These are phyloP conservation scores for Criorhina ranunculi DNA, from an alignment of 2,888 invertebrate genomes.

Conservation along the genomic window DNA sequence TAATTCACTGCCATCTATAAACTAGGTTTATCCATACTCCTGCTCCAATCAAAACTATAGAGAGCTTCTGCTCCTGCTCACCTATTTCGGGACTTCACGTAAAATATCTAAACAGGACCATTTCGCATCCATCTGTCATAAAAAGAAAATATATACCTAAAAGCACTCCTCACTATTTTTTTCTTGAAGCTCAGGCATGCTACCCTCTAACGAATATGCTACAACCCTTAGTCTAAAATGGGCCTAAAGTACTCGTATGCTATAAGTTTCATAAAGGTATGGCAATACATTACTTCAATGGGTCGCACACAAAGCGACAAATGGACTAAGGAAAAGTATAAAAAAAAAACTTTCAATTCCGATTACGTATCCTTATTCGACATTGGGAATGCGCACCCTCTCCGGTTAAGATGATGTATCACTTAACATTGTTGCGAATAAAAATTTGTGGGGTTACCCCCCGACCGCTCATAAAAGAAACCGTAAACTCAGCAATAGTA, in stretches of 20 bases:
- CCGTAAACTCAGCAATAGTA: conserved; percentile 49
- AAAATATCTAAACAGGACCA: neutral
- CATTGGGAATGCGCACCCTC: conserved; percentile 17
- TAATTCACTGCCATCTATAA: neutral
- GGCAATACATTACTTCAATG: neutral
- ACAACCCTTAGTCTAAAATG: neutral
- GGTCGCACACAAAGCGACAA: conserved; percentile 12
- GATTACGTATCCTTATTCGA: conserved; percentile 40
- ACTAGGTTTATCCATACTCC: neutral
- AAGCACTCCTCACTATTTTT: neutral
- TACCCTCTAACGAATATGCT: neutral
- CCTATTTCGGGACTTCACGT: neutral
- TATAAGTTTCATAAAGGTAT: neutral
- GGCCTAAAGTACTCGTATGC: neutral
- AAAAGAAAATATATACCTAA: neutral
- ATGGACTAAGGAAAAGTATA: neutral
- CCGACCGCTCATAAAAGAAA: conserved; percentile 29
- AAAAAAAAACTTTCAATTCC: conserved; percentile 55
- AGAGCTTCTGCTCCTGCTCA: neutral
- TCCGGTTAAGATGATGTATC: conserved; percentile 58
- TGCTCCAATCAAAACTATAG: neutral
- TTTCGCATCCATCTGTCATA: conserved; percentile 2
- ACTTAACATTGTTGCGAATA: conserved; percentile 65
- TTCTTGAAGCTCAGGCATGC: neutral
- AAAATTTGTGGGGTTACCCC: conserved; percentile 10